phyloP scores from a whole-genome alignment of 2,888 invertebrate genomes.

The Ornithoptera alexandrae region DNA sequence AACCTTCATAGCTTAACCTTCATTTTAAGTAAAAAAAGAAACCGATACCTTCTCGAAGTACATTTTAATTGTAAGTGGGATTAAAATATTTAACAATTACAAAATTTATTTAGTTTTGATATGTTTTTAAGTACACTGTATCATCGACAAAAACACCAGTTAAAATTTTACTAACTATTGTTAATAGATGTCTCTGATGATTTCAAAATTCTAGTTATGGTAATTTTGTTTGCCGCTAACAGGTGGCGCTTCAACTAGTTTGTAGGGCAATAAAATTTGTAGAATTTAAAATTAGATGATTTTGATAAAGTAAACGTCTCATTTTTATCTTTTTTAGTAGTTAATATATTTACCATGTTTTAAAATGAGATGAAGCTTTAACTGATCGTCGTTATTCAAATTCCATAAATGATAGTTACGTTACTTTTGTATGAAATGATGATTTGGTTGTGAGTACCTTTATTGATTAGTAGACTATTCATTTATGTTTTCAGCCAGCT shows the following conservation, averaged over 20 bases:
- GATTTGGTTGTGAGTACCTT: too few species aligned
- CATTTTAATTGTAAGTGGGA: too few species aligned
- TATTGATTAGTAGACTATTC: too few species aligned
- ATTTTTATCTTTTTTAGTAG: neutral
- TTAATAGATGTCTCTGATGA: constrained; percentile 43
- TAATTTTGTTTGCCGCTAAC: constrained; percentile 35
- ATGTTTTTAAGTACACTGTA: neutral
- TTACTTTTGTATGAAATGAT: too few species aligned
- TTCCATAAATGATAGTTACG: too few species aligned
- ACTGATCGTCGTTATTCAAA: too few species aligned
- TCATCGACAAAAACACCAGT: neutral
- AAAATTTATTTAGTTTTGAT: neutral
- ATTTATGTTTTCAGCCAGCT: too few species aligned
- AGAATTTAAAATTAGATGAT: neutral
- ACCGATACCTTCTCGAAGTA: too few species aligned
- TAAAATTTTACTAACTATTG: neutral
- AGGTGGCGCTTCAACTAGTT: constrained; percentile 38
- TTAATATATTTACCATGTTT: neutral
- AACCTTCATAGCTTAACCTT: neutral
- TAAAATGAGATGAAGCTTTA: too few species aligned
- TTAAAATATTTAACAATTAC: neutral
- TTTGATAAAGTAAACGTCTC: neutral
- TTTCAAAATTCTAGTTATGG: constrained; percentile 27
- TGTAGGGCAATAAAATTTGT: neutral
- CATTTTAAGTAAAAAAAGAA: constrained; percentile 6